These are phyloP conservation scores for Oceanodroma leucorhoa DNA, from an alignment of 2,797 vertebrate species.

Conservation along the genomic window DNA sequence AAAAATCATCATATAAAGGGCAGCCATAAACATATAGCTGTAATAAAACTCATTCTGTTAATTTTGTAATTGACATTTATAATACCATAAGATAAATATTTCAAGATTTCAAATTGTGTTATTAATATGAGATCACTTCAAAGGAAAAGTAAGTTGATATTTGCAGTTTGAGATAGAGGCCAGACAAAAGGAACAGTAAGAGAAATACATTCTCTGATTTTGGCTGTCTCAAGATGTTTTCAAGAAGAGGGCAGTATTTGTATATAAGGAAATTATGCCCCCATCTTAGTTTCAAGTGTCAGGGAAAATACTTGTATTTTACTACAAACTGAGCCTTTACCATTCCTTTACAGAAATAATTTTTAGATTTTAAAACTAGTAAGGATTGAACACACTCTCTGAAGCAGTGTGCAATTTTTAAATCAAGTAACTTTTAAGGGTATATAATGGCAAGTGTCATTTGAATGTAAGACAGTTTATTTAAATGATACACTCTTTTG, in stretches of 20 bases:
- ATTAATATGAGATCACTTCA: neutral
- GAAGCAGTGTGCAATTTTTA: neutral
- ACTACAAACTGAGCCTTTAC: neutral
- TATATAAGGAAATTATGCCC: neutral
- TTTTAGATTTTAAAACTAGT: neutral
- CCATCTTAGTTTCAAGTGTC: neutral
- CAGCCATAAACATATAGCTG: neutral
- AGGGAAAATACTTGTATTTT: neutral
- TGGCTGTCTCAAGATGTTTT: neutral
- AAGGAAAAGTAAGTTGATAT: neutral
- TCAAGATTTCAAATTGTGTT: neutral
- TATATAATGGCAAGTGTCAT: neutral
- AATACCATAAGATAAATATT: neutral
- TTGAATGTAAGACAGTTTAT: neutral
- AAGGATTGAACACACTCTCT: neutral
- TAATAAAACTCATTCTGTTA: neutral
- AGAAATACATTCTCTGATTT: neutral
- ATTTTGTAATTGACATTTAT: neutral
- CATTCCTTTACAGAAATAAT: neutral
- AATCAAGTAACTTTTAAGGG: neutral
- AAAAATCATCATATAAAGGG: neutral
- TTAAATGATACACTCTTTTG: neutral
- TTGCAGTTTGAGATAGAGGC: neutral
- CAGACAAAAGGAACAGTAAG: neutral
- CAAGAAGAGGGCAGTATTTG: neutral